Evolutionary conservation across 2,797 vertebrate genomes (phyloP), one percentile per base, ranked within the genome.

Genomic region (Enteromius trimaculatus): DNA sequence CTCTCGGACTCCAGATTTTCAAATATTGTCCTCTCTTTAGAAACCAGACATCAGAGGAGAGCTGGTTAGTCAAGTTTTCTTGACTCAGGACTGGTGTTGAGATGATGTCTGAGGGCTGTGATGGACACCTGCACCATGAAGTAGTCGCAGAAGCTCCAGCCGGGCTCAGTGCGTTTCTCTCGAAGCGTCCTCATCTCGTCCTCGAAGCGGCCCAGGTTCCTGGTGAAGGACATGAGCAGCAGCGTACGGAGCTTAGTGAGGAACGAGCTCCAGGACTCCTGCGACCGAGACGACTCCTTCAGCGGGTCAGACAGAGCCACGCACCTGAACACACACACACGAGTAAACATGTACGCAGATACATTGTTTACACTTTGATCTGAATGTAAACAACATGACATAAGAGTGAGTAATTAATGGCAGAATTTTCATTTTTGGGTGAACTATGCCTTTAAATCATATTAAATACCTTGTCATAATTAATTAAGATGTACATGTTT

Each of bases 141-240:
- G 93, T 99, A 99, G 86, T 99, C 96, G 68, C 97, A 99, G 93
- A 99, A 99, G 93, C 98, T 99, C 98, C 98, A 99, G 86, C 97
- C 97, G 0, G 98, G 97, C 91, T 99, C 97, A 0, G 98, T 99
- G 89, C 98, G 97, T 89, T 98, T 99, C 94, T 99, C 98, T 72
- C 98, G 91, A 89, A 99, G 93, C 1, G 97, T 98, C 29, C 98
- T 94, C 98, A 99, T 99, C 88, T 99, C 98, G 64, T 99, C 98
- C 90, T 99, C 98, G 65, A 99, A 99, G 87, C 95, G 96, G 77
- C 98, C 98, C 72, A 99, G 93, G 93, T 99, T 99, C 92, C 97
- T 98, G 86, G 98, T 99, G 93, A 99, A 99, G 88, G 98, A 99
- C 96, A 98, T 98, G 88, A 99, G 97, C 84, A 99, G 96, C 81